Evolutionary conservation across 1,140 invertebrate species (phyloP).

Genomic region (Diorhabda carinulata): DNA sequence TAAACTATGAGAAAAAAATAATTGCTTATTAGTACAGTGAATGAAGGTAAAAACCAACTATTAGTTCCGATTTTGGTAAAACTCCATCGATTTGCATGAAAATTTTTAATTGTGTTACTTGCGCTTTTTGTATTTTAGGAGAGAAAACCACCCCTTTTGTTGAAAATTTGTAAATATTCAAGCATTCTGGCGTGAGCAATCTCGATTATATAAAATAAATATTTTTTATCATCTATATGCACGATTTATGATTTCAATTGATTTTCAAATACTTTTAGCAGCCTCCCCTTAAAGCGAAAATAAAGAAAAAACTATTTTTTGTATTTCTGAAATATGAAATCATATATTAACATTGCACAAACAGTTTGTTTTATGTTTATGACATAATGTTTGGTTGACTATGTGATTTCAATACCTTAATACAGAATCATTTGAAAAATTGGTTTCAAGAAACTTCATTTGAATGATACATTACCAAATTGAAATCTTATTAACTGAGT

Average conservation of each 20-base stretch:
- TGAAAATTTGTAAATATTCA: constrained; percentile 3
- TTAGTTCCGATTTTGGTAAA: too few species aligned
- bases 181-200: constrained; percentile 2
- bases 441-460: neutral
- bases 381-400: neutral
- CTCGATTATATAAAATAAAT: constrained; percentile 1
- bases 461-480: neutral
- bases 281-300: neutral
- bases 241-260: neutral
- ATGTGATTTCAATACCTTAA: neutral
- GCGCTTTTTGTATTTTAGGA: neutral
- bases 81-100: too few species aligned
- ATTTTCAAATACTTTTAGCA: neutral
- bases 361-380: neutral
- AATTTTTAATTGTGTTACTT: neutral
- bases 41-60: too few species aligned
- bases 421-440: neutral
- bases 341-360: neutral
- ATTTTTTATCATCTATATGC: neutral
- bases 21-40: too few species aligned
- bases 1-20: too few species aligned
- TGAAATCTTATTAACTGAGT: neutral
- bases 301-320: neutral
- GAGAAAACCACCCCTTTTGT: neutral
- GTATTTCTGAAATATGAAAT: neutral